Conservation (phyloP, 2,113 vertebrate species). For the Otocyon megalotis region DNA sequence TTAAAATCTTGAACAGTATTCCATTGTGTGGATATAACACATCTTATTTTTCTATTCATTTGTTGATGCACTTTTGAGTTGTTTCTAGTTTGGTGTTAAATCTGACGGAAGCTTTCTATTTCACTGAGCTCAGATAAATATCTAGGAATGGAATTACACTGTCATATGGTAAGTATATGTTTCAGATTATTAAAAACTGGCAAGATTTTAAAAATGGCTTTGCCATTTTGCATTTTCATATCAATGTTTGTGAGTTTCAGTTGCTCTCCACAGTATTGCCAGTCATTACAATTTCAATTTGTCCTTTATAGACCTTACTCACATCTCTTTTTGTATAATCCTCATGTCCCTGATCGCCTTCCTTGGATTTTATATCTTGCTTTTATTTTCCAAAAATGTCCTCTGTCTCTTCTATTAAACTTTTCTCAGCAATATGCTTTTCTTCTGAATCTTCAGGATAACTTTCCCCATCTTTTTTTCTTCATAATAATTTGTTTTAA, state of each 20-base stretch:
- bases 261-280: not conserved
- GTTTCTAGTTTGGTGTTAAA: not conserved
- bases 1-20: not conserved
- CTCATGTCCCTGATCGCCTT: not conserved
- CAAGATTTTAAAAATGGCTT: not conserved
- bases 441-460: not conserved
- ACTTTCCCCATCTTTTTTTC: not conserved
- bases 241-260: not conserved
- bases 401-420: not conserved
- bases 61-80: not conserved
- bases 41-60: not conserved
- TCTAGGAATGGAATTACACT: not conserved
- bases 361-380: not conserved
- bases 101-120: not conserved
- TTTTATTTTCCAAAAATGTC: not conserved
- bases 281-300: not conserved
- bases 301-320: not conserved
- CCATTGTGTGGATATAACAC: not conserved
- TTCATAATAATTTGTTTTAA: not conserved
- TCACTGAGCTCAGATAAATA: not conserved
- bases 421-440: not conserved
- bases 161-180: not conserved
- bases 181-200: not conserved
- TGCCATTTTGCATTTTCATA: not conserved
- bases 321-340: not conserved